Evolutionary conservation across 2,888 invertebrate species (phyloP).

Genomic region (Coelopa pilipes): DNA sequence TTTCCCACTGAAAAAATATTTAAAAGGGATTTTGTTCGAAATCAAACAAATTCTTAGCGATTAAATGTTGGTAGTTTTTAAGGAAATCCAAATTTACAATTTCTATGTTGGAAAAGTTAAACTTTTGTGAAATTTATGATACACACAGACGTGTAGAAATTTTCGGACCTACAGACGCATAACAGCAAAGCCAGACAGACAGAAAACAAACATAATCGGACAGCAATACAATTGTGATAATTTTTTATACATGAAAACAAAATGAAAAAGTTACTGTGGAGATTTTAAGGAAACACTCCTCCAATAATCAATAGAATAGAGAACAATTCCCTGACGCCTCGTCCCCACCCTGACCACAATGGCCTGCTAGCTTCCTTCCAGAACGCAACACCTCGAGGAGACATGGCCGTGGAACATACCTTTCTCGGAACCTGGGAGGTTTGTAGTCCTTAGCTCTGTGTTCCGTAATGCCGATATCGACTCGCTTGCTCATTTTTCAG

Average conservation of each 20-base stretch:
- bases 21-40: too few relatives aligned
- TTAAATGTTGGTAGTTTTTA: too few relatives aligned
- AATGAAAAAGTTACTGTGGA: not conserved
- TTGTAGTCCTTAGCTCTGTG: constrained; percentile 42
- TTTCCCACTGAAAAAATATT: too few relatives aligned
- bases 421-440: constrained; percentile 72
- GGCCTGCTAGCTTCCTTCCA: not conserved
- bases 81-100: not conserved
- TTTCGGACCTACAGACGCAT: not conserved
- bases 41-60: not conserved
- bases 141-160: constrained; percentile 23
- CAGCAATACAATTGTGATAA: constrained; percentile 31
- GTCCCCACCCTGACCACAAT: not conserved
- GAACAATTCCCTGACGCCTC: not conserved
- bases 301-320: not conserved
- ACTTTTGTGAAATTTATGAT: constrained; percentile 23
- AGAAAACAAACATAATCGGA: not conserved
- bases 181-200: not conserved
- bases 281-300: too few relatives aligned
- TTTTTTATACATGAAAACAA: not conserved
- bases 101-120: constrained; percentile 8
- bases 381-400: not conserved
- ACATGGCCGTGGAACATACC: constrained; percentile 65
- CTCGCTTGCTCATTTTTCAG: constrained; percentile 40
- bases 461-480: not conserved